Evolutionary conservation across 2,888 invertebrate species (phyloP).

Genomic region (Brenthis hecate): DNA sequence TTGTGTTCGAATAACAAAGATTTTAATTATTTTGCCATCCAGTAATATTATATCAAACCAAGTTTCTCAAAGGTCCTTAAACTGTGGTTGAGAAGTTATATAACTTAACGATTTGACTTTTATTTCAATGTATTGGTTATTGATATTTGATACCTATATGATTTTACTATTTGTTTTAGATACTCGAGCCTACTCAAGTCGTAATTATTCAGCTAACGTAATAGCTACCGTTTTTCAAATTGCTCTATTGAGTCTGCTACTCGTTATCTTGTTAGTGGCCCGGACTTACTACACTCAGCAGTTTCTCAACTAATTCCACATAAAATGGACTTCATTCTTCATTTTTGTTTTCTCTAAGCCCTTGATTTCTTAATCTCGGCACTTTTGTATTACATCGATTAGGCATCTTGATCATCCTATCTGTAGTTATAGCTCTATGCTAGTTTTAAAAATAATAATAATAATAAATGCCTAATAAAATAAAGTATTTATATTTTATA

Average conservation of each 20-base stretch:
- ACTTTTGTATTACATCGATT: neutral
- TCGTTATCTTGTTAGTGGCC: conserved; percentile 31
- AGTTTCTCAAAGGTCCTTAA: too few species aligned
- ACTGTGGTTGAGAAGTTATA: too few species aligned
- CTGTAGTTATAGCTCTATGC: too few species aligned
- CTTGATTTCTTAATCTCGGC: conserved; percentile 15
- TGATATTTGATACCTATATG: neutral
- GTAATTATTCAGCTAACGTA: conserved; percentile 23
- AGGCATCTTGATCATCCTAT: neutral
- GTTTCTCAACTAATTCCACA: conserved; percentile 35
- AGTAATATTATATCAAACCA: too few species aligned
- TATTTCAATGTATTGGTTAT: neutral
- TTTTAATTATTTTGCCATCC: neutral
- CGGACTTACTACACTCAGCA: conserved; percentile 32
- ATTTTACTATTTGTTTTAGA: neutral
- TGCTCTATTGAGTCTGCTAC: conserved; percentile 17
- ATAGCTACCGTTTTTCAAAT: conserved; percentile 18
- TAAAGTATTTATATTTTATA: too few species aligned
- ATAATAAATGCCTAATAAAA: too few species aligned
- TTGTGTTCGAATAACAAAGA: neutral
- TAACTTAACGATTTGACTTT: too few species aligned
- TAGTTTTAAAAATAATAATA: too few species aligned
- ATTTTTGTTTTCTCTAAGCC: conserved; percentile 1
- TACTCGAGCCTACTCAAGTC: neutral
- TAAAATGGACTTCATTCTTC: conserved; percentile 29